phyloP scores from a whole-genome alignment of 2,888 invertebrate genomes.

The Drosophila antonietae region DNA sequence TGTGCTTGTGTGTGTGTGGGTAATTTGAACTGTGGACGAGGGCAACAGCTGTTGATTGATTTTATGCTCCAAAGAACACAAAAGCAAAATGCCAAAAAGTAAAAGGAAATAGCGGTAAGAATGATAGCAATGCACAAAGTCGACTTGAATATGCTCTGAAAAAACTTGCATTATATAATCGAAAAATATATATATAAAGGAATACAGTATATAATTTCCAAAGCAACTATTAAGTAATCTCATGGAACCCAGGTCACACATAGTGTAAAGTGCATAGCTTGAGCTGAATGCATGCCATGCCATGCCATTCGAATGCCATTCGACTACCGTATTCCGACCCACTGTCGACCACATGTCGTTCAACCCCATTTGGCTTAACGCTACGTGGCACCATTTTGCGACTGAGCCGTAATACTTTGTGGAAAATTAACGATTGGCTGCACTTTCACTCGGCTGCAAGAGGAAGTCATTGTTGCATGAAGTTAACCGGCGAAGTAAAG shows the following conservation, averaged over 20 bases:
- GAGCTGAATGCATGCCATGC: background rate
- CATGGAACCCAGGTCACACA: background rate
- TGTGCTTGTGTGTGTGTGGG: constrained; percentile 29
- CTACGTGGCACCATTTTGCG: constrained; percentile 62
- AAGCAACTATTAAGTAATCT: background rate
- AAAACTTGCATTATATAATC: background rate
- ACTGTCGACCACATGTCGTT: constrained; percentile 45
- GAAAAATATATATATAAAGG: background rate
- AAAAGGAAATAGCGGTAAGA: constrained; percentile 37
- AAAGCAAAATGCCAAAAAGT: constrained; percentile 33
- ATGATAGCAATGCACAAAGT: background rate
- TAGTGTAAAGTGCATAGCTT: background rate
- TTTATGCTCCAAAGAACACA: constrained; percentile 63
- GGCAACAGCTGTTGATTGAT: constrained; percentile 72
- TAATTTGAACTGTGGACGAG: constrained; percentile 55
- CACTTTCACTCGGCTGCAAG: constrained; percentile 65
- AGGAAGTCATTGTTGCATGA: constrained; percentile 63
- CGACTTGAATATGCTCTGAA: constrained; percentile 22
- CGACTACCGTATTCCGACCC: constrained; percentile 11
- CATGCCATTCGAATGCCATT: background rate
- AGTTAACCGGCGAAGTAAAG: constrained; percentile 25
- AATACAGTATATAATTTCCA: background rate
- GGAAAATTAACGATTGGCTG: constrained; percentile 66
- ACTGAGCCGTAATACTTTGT: constrained; percentile 21
- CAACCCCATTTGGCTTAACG: constrained; percentile 64